Conservation (phyloP, 1,140 invertebrate genomes). For the Meloidogyne floridensis region DNA sequence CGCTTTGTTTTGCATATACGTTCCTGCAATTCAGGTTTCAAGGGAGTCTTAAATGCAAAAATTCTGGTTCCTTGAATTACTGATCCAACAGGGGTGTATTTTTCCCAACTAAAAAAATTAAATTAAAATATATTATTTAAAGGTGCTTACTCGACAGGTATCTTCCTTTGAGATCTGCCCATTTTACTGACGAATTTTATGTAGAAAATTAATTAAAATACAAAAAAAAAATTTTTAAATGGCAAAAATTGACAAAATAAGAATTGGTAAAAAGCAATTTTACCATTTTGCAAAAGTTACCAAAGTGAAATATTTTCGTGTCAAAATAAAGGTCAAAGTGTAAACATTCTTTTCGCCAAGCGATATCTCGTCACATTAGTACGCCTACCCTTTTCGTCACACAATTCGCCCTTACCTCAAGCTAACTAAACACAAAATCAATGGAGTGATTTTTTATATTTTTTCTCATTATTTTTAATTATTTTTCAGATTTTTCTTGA, state of each 20-base stretch:
- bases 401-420: no score
- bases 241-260: not conserved
- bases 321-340: no score
- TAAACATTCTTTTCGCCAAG: no score
- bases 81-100: conserved; percentile 73
- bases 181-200: not conserved
- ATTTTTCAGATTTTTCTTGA: conserved; percentile 9
- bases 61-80: conserved; percentile 74
- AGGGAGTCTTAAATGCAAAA: conserved; percentile 79
- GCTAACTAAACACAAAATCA: no score
- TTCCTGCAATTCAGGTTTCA: conserved; percentile 72
- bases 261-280: no score
- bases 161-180: not conserved
- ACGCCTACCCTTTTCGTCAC: no score
- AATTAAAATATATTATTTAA: not conserved
- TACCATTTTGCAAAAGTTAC: no score
- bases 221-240: not conserved
- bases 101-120: conserved; percentile 72
- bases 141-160: not conserved
- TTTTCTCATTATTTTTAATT: no score
- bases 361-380: no score
- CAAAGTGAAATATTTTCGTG: no score
- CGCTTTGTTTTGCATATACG: conserved; percentile 68
- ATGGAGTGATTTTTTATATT: not conserved
- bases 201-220: not conserved